Base-by-base conservation (phyloP, 2,888 invertebrate species). In the Apotomis capreana region DNA sequence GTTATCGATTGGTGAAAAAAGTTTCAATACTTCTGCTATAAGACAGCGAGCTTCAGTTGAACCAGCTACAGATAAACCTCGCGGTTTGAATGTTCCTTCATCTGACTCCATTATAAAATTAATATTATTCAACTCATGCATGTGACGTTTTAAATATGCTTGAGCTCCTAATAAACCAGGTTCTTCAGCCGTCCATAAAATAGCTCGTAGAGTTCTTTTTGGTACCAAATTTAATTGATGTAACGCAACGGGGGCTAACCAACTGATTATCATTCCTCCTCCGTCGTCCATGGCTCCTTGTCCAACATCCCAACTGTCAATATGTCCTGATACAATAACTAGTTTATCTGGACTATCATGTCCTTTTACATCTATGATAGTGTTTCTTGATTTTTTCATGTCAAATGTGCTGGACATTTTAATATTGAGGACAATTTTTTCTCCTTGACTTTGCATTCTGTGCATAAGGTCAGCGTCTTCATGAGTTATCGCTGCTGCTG, bases 261-360 rank as follows among this genome's bases (percentile, higher is more conserved):
- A 97, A 49, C 97, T 96, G 65, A 97, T 95, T 81, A 97, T 96
- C 74, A 96, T 95, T 54, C 97, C 97, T 61, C 96, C 96, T 40
- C 96, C 97, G 78, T 97, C 97, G 82, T 97, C 97, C 96, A 97
- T 97, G 0, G 97, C 97, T n/a, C 97, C 97, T 79, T 96, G 95
- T 3, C 97, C 97, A n/a, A 97, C 96, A 86, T 97, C 97, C 97
- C 97, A 97, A 82, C 96, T 96, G 82, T 97, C 97, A 57, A 97
- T 93, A 83, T 97, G 97, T 5, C 97, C 97, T 4, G 97, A 97
- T 52, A 97, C 94, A 5, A 97, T 92, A 0, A 97, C 97, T 0
- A 95, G 89, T 78, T 90, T 89, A 51, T 93, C 89, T 10, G 89
- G 87, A 60, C 86, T 44, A 8, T 80, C 77, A 10, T 78, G 84